A percentile compares a stretch with the other conserved stretches of the same genome.
Evolutionary conservation across 2,113 vertebrate species (phyloP).

Genomic region (Hyaena hyaena): DNA sequence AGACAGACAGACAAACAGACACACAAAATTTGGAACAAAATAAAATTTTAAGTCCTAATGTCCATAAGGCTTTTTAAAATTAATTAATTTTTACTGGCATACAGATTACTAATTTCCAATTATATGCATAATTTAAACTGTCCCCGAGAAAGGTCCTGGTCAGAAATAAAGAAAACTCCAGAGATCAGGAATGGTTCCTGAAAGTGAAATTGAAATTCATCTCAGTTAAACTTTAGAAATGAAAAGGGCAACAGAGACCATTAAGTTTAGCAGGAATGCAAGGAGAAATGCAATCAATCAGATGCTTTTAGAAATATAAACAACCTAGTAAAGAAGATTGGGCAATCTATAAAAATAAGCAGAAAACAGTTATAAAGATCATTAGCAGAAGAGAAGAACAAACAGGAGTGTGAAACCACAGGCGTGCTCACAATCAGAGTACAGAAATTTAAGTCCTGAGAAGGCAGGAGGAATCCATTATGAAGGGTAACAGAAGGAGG

Average conservation of each 20-base stretch:
- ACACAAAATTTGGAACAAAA: not conserved
- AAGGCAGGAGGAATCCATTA: not conserved
- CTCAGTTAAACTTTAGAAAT: constrained; percentile 27
- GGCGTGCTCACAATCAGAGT: not conserved
- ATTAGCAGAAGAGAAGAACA: not conserved
- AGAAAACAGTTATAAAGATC: not conserved
- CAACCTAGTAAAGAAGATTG: not conserved
- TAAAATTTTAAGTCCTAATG: not conserved
- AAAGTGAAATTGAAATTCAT: constrained; percentile 43
- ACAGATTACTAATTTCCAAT: not conserved
- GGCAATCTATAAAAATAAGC: not conserved
- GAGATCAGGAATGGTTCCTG: not conserved
- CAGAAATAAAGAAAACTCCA: not conserved
- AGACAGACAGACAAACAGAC: not conserved
- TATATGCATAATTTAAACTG: not conserved
- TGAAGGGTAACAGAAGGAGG: not conserved
- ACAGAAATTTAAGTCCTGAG: not conserved
- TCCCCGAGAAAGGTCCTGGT: not conserved
- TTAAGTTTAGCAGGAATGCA: not conserved
- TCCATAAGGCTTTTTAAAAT: not conserved
- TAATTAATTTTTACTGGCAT: not conserved
- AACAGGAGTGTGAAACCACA: not conserved
- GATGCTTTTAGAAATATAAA: constrained; percentile 54
- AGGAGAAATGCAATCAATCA: constrained; percentile 43
- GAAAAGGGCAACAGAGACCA: constrained; percentile 63